Conservation (phyloP, 2,888 invertebrate species). For the Scaptomyza reducta region DNA sequence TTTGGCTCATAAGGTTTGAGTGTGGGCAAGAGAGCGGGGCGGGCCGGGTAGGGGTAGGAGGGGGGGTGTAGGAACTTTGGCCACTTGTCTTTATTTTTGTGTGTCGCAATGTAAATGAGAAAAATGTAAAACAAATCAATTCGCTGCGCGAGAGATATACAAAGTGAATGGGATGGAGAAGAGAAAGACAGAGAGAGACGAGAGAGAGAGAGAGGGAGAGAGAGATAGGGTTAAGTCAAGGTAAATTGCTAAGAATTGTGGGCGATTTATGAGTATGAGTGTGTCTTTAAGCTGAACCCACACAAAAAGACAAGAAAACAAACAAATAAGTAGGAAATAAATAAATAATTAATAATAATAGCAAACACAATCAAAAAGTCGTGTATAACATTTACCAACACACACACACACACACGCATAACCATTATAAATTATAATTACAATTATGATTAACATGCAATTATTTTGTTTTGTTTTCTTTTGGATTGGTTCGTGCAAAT, state of each 20-base stretch:
- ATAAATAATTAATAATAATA: slow-evolving; percentile 30
- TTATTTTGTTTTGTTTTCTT: slow-evolving; percentile 1
- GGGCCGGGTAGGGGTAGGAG: neutral
- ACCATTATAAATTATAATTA: slow-evolving; percentile 45
- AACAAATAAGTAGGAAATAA: slow-evolving; percentile 2
- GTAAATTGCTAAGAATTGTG: slow-evolving; percentile 43
- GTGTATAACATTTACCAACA: slow-evolving; percentile 8
- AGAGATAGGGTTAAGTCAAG: neutral
- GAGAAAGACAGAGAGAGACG: neutral
- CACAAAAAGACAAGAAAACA: slow-evolving; percentile 23
- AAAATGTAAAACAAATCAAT: slow-evolving; percentile 63
- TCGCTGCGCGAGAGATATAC: slow-evolving; percentile 16
- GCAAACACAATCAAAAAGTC: slow-evolving; percentile 30
- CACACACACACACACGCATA: slow-evolving; percentile 4
- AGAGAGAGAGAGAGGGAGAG: neutral
- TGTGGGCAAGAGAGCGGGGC: neutral
- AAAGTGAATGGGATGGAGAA: too few species aligned
- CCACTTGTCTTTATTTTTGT: slow-evolving; percentile 34
- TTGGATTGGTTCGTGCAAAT: slow-evolving; percentile 33
- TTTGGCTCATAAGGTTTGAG: slow-evolving; percentile 11
- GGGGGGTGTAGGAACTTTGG: slow-evolving; percentile 23
- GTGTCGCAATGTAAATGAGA: slow-evolving; percentile 31
- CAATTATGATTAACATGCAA: slow-evolving; percentile 31
- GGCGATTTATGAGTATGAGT: slow-evolving; percentile 56
- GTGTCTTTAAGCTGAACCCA: slow-evolving; percentile 42